These are phyloP conservation scores for Drosophila punjabiensis DNA, from an alignment of 1,140 invertebrate species.

Conservation along the genomic window DNA sequence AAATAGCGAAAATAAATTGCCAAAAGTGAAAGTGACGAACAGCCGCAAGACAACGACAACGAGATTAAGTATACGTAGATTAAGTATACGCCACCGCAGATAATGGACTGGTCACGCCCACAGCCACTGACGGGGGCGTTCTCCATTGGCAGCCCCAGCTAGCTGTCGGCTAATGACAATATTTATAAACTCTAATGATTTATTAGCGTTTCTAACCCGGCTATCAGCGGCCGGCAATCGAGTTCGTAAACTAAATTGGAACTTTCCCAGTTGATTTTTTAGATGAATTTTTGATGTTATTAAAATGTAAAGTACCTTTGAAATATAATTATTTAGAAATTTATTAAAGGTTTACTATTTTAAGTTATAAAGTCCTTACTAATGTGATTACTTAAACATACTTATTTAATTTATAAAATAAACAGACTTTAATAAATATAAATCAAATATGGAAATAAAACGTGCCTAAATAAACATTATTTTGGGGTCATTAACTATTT, in stretches of 20 bases:
- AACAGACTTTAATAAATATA: neutral
- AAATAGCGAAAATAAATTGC: constrained; percentile 71
- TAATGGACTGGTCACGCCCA: constrained; percentile 52
- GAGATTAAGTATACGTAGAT: constrained; percentile 38
- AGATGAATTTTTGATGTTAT: neutral
- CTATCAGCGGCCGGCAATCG: constrained; percentile 15
- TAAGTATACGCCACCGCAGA: constrained; percentile 29
- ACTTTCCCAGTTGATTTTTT: constrained; percentile 8
- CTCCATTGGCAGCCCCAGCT: constrained; percentile 21
- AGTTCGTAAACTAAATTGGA: constrained; percentile 6
- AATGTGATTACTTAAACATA: neutral
- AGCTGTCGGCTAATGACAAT: constrained; percentile 54
- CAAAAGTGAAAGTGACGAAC: constrained; percentile 71
- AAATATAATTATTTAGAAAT: neutral
- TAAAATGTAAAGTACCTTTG: neutral
- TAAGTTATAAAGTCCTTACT: no score
- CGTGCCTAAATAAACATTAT: no score
- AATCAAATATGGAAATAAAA: no score
- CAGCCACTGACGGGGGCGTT: constrained; percentile 36
- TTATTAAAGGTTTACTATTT: neutral
- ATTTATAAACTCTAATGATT: constrained; percentile 55
- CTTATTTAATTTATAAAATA: no score
- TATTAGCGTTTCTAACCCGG: constrained; percentile 15
- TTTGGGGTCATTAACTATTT: no score
- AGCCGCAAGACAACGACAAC: constrained; percentile 14